phyloP scores from a whole-genome alignment of 2,888 invertebrate species.

The Lymantria monacha region DNA sequence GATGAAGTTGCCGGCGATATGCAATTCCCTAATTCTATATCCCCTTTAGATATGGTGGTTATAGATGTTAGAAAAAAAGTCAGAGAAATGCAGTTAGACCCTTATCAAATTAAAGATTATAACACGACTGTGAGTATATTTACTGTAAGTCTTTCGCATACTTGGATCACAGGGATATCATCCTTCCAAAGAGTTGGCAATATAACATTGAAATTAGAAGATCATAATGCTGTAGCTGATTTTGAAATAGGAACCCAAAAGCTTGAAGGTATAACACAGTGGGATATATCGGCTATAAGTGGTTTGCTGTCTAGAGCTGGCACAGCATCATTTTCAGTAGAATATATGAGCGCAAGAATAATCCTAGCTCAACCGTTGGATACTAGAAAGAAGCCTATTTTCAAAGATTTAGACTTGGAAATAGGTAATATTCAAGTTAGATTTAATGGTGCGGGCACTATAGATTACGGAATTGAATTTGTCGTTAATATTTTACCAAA shows the following conservation, averaged over 20 bases:
- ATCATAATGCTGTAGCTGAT: conserved; percentile 85
- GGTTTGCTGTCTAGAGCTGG: conserved; percentile 87
- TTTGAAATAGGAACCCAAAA: conserved; percentile 91
- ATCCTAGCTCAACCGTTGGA: conserved; percentile 89
- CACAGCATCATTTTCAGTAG: conserved; percentile 89
- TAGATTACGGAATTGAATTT: conserved; percentile 92
- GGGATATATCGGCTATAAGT: conserved; percentile 88
- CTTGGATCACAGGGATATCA: conserved; percentile 90
- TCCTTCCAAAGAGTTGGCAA: conserved; percentile 92
- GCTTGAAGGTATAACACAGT: conserved; percentile 88
- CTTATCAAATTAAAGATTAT: conserved; percentile 87
- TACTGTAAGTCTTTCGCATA: conserved; percentile 86
- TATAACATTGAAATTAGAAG: conserved; percentile 86
- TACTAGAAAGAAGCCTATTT: conserved; percentile 86
- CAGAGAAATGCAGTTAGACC: conserved; percentile 85
- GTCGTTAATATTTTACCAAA: conserved; percentile 92
- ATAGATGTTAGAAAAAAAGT: conserved; percentile 88
- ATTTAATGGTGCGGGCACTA: conserved; percentile 92
- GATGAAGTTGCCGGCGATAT: conserved; percentile 85
- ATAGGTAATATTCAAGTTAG: conserved; percentile 92
- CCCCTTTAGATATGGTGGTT: conserved; percentile 92
- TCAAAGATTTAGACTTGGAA: conserved; percentile 89
- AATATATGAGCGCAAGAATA: conserved; percentile 87
- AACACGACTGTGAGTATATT: conserved; percentile 86
- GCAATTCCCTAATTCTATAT: conserved; percentile 91